These are phyloP conservation scores for Masticophis lateralis DNA, from an alignment of 2,797 vertebrate genomes.

Conservation along the genomic window DNA sequence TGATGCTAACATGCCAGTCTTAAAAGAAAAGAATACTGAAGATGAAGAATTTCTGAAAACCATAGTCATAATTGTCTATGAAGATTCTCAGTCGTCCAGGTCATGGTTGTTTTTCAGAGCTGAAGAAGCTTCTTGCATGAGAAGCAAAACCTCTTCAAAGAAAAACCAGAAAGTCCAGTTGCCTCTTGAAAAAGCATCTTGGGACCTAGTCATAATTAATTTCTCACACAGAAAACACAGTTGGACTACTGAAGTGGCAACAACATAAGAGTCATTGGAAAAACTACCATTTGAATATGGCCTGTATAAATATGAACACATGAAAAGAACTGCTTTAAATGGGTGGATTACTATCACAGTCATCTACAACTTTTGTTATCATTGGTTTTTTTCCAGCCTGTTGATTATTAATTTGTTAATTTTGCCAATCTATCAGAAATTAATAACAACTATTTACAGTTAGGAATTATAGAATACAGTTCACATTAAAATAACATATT, in stretches of 20 bases:
- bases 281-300: neutral
- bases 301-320: neutral
- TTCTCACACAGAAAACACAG: neutral
- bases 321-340: neutral
- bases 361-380: neutral
- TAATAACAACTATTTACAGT: neutral
- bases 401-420: neutral
- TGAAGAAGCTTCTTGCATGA: too few relatives aligned
- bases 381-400: neutral
- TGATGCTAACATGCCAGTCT: conserved; percentile 44
- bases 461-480: neutral
- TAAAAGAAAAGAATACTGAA: conserved; percentile 53
- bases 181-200: too few relatives aligned
- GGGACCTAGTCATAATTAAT: neutral
- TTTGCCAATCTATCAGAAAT: neutral
- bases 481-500: neutral
- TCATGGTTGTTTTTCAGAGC: too few relatives aligned
- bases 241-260: neutral
- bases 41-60: conserved; percentile 49
- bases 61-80: neutral
- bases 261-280: neutral
- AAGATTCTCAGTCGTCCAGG: too few relatives aligned
- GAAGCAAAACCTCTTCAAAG: too few relatives aligned
- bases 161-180: too few relatives aligned
- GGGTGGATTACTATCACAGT: neutral